phyloP scores from a whole-genome alignment of 1,140 invertebrate species.

The Rhagoletis zephyria region DNA sequence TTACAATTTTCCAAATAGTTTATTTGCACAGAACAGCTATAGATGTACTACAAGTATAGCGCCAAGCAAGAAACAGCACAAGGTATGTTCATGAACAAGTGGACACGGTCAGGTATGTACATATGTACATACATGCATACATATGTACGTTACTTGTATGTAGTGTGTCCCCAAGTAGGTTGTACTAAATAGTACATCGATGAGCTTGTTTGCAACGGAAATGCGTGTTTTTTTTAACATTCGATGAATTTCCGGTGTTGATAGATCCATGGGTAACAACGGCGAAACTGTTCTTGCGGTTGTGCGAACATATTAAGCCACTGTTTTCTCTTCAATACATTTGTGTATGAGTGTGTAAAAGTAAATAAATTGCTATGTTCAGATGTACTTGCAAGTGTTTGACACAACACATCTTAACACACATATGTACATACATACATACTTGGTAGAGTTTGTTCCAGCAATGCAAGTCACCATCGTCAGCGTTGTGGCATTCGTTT shows the following conservation, averaged over 20 bases:
- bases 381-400: background rate
- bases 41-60: background rate
- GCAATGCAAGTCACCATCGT: background rate
- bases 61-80: background rate
- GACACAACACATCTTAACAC: background rate
- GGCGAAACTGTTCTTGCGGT: conserved; percentile 13
- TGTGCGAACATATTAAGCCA: background rate
- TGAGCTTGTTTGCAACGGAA: background rate
- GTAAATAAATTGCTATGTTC: background rate
- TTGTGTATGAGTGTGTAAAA: background rate
- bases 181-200: too few relatives aligned
- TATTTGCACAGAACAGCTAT: too few relatives aligned
- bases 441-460: too few relatives aligned
- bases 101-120: background rate
- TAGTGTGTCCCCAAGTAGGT: background rate
- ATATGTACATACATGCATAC: background rate
- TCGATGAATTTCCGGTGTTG: conserved; percentile 51
- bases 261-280: conserved; percentile 13
- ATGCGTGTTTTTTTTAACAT: conserved; percentile 26
- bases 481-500: background rate
- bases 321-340: background rate
- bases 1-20: too few relatives aligned
- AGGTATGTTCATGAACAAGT: background rate
- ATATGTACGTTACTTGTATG: background rate
- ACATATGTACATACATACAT: too few relatives aligned